phyloP scores from a whole-genome alignment of 1,140 invertebrate genomes.

The Nephila pilipes region DNA sequence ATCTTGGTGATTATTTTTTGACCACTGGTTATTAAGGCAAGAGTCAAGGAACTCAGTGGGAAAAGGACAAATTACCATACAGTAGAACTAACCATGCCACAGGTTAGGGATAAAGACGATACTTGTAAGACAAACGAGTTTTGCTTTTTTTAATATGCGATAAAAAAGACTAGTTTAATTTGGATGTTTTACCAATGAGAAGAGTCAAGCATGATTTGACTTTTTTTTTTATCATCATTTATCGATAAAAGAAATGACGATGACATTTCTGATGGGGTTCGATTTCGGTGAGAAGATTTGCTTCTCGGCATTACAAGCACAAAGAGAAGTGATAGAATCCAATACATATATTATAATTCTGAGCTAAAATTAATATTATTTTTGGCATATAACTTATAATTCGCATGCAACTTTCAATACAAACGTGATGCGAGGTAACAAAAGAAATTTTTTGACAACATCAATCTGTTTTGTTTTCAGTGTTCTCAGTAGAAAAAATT shows the following conservation, averaged over 20 bases:
- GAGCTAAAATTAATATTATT: too few species aligned
- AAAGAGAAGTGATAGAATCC: too few species aligned
- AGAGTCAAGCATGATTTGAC: neutral
- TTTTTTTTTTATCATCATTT: neutral
- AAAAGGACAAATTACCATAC: slow-evolving; percentile 38
- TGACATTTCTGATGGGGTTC: too few species aligned
- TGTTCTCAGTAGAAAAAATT: too few species aligned
- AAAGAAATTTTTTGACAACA: too few species aligned
- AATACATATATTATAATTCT: too few species aligned
- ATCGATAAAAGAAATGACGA: neutral
- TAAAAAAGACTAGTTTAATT: slow-evolving; percentile 9
- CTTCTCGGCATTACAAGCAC: too few species aligned
- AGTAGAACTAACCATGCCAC: neutral
- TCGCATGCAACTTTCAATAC: too few species aligned
- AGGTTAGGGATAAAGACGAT: neutral
- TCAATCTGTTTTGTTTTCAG: too few species aligned
- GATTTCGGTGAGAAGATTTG: too few species aligned
- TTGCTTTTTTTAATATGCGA: neutral
- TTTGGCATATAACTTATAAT: too few species aligned
- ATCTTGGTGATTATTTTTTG: slow-evolving; percentile 41
- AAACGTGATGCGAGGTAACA: too few species aligned
- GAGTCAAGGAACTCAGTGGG: slow-evolving; percentile 62
- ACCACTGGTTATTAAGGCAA: slow-evolving; percentile 3
- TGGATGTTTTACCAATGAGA: neutral
- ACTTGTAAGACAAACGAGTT: neutral